Evolutionary conservation across 2,888 invertebrate genomes (phyloP).

Genomic region (Smittia aterrima): DNA sequence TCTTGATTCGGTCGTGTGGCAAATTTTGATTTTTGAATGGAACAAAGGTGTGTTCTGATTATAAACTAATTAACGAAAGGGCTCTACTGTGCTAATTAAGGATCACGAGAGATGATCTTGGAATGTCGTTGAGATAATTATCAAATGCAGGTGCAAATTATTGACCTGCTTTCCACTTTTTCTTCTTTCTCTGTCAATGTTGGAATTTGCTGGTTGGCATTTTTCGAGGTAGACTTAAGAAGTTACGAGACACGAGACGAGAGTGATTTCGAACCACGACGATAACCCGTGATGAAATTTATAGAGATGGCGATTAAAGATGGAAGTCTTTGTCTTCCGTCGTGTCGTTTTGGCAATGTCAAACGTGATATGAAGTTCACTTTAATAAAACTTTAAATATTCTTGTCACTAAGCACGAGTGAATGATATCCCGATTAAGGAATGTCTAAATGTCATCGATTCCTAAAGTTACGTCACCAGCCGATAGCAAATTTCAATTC

Average conservation of each 20-base stretch:
- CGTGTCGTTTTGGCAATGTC: too few relatives aligned
- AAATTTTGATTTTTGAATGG: not conserved
- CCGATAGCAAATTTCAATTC: too few relatives aligned
- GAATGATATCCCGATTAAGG: not conserved
- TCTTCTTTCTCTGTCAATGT: not conserved
- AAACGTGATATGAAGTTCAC: not conserved
- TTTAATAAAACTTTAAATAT: not conserved
- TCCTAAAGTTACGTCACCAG: constrained; percentile 5
- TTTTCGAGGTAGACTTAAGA: not conserved
- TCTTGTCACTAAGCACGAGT: constrained; percentile 7
- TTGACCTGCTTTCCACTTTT: not conserved
- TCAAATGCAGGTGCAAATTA: constrained; percentile 2
- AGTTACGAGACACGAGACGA: not conserved
- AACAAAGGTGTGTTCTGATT: too few relatives aligned
- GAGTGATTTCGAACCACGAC: not conserved
- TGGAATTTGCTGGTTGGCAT: not conserved
- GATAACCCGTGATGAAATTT: not conserved
- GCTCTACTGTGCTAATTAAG: not conserved
- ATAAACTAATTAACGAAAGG: too few relatives aligned
- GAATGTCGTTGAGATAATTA: not conserved
- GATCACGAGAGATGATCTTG: not conserved
- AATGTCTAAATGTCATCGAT: constrained; percentile 10
- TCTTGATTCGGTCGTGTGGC: constrained; percentile 2
- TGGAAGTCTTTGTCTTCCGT: too few relatives aligned
- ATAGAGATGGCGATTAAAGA: not conserved